phyloP scores from a whole-genome alignment of 2,797 vertebrate genomes.

The Tachyglossus aculeatus region DNA sequence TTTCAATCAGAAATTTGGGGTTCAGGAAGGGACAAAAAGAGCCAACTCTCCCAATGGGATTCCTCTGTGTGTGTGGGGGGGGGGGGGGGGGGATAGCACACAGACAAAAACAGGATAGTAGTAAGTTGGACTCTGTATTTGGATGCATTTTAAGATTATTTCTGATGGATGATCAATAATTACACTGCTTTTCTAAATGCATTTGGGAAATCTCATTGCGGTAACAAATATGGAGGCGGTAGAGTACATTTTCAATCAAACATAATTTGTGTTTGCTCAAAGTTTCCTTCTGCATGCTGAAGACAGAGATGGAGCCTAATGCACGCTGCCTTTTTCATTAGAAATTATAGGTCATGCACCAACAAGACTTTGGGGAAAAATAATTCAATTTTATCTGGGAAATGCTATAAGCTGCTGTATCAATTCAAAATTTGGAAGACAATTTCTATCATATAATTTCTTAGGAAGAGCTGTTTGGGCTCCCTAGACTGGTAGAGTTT shows the following conservation, averaged over 20 bases:
- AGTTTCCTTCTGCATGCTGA: constrained; percentile 24
- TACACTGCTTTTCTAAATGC: background rate
- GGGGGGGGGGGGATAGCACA: too few species aligned
- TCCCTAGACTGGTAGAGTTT: too few species aligned
- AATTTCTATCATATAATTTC: constrained; percentile 21
- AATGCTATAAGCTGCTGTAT: constrained; percentile 25
- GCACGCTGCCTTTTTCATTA: constrained; percentile 46
- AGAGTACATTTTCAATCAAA: background rate
- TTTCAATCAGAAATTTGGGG: too few species aligned
- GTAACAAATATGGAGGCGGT: background rate
- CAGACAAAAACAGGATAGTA: background rate
- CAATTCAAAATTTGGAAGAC: constrained; percentile 28
- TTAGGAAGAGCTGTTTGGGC: background rate
- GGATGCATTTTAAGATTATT: background rate
- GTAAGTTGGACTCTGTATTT: background rate
- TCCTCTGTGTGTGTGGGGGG: background rate
- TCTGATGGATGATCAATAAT: background rate
- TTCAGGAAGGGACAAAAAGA: too few species aligned
- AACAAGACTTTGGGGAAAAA: constrained; percentile 43
- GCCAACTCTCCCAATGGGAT: background rate
- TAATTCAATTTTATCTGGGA: constrained; percentile 29
- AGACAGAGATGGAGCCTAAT: constrained; percentile 22
- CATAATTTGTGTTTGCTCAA: background rate
- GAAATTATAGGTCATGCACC: constrained; percentile 9
- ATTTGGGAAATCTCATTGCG: background rate